Evolutionary conservation across 2,888 invertebrate species (phyloP), one percentile per base, ranked within the genome.

Genomic region (Caenorhabditis sp.): DNA sequence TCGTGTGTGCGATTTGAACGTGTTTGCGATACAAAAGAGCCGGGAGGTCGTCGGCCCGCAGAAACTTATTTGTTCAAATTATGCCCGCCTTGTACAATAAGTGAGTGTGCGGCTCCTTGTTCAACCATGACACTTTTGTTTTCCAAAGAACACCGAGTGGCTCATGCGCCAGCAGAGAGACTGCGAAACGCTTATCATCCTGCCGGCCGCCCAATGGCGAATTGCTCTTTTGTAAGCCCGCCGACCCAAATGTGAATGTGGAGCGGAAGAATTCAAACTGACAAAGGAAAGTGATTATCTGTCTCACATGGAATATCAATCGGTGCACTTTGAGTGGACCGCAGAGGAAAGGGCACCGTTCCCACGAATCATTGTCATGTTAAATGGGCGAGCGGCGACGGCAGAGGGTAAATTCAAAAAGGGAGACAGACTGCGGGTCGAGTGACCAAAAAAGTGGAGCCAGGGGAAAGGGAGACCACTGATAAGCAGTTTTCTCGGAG

Each of bases 51-150:
- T 22, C 52, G 22, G 32, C 30, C 27, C 56, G 58, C 68, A 50
- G 58, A 59, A 68, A 68, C 58, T 68, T 68, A 59, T 68, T 68
- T 68, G 68, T 68, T 68, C 68, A 68, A 68, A 68, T 68, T 68
- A 68, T 56, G 26, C n/a, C n/a, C n/a, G 55, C n/a, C 55, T 68
- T 59, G 59, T 59, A 56, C 68, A 59, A 66, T 65, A 32, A 58
- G 55, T 13, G 48, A 43, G 13, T 53, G 65, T 53, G 58, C 52
- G 65, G 59, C 68, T 59, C 56, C 68, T 68, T 68, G 68, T 68
- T 68, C 68, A 59, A 68, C 66, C 58, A 66, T 66, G 66, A 66
- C 66, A 66, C 68, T 59, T 68, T 68, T 68, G 68, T 68, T 68
- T 68, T 68, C 58, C 68, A 45, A 68, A 68, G 68, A 68, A 66